Conservation (phyloP, 2,797 vertebrate genomes). For the Pipistrellus nathusii region DNA sequence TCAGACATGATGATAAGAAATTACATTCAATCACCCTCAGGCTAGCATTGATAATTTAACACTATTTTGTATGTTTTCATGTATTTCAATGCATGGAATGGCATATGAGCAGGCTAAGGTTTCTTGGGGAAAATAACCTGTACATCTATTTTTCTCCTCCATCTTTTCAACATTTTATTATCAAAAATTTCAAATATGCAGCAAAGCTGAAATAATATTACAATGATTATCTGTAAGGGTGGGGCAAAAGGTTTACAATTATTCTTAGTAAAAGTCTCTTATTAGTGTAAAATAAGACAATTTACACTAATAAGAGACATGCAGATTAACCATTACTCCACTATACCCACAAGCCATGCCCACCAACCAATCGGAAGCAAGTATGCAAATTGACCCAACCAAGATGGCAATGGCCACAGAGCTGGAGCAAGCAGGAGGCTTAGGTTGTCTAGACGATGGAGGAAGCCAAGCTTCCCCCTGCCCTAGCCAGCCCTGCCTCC, state of each 20-base stretch:
- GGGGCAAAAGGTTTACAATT: not conserved
- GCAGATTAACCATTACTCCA: too few relatives aligned
- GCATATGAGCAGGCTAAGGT: not conserved
- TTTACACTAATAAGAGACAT: too few relatives aligned
- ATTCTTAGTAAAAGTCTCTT: too few relatives aligned
- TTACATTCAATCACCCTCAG: not conserved
- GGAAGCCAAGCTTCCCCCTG: too few relatives aligned
- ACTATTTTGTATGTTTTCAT: conserved; percentile 31
- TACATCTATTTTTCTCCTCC: not conserved
- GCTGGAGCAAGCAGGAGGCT: too few relatives aligned
- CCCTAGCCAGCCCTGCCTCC: too few relatives aligned
- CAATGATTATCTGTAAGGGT: not conserved
- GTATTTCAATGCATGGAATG: conserved; percentile 14
- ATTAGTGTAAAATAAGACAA: not conserved
- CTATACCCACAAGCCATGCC: too few relatives aligned
- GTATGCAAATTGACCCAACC: too few relatives aligned
- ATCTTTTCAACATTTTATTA: conserved; percentile 30
- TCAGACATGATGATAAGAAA: not conserved
- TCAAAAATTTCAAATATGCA: conserved; percentile 27
- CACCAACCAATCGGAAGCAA: too few relatives aligned
- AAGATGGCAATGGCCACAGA: too few relatives aligned
- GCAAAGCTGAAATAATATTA: conserved; percentile 27
- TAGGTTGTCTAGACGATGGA: too few relatives aligned
- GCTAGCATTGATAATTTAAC: not conserved
- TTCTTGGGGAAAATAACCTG: conserved; percentile 49